Percentiles rank a stretch among this genome's conserved stretches.
These are phyloP conservation scores for Artemia franciscana DNA, from an alignment of 1,140 invertebrate species.

Conservation along the genomic window DNA sequence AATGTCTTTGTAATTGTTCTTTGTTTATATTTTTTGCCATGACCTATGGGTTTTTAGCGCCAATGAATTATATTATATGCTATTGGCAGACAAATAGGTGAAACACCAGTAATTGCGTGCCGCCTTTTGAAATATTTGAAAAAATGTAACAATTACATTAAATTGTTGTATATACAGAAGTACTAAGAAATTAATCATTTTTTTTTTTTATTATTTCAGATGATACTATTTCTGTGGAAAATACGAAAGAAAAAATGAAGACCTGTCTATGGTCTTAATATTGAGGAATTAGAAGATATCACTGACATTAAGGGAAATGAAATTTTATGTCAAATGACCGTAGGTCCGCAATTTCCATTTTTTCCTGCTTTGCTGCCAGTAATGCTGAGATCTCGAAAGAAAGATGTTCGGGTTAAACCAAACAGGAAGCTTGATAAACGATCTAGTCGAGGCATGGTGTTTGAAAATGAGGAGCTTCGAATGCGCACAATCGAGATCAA, in stretches of 20 bases:
- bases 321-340: background rate
- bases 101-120: no score
- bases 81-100: no score
- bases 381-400: slow-evolving; percentile 39
- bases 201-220: background rate
- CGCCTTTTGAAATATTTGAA: no score
- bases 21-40: no score
- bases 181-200: no score
- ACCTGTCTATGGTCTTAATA: no score
- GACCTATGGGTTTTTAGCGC: no score
- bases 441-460: slow-evolving; percentile 20
- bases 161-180: no score
- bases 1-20: no score
- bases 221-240: background rate
- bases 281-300: no score
- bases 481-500: slow-evolving; percentile 71
- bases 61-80: no score
- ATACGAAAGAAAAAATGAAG: background rate
- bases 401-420: slow-evolving; percentile 43
- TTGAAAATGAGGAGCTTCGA: slow-evolving; percentile 69
- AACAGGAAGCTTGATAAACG: slow-evolving; percentile 30
- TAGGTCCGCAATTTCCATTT: background rate
- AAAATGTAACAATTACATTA: no score
- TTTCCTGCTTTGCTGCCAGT: background rate
- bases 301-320: background rate